phyloP scores from a whole-genome alignment of 2,888 invertebrate genomes.

The Adela reaumurella region DNA sequence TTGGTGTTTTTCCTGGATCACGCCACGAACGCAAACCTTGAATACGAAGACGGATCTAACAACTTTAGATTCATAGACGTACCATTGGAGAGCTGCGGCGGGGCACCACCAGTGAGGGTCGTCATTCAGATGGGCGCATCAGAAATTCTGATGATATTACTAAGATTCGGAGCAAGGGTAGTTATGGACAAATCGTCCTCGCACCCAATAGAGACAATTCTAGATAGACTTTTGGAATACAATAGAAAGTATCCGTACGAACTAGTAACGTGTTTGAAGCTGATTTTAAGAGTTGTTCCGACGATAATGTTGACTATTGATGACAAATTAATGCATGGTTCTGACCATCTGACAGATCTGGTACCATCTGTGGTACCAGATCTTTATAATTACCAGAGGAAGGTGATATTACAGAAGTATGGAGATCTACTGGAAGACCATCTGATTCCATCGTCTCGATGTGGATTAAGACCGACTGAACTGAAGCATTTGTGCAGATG shows the following conservation, averaged over 20 bases:
- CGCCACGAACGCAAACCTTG: conserved; percentile 63
- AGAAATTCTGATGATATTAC: conserved; percentile 69
- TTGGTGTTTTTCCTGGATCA: conserved; percentile 75
- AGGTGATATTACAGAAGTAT: conserved; percentile 36
- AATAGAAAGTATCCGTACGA: conserved; percentile 65
- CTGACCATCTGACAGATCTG: no score
- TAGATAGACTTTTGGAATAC: conserved; percentile 63
- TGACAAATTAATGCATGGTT: conserved; percentile 25
- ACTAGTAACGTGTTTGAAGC: conserved; percentile 64
- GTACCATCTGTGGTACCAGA: no score
- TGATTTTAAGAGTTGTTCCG: conserved; percentile 64
- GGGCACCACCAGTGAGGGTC: conserved; percentile 67
- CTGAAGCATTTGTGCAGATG: conserved; percentile 75
- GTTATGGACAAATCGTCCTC: conserved; percentile 55
- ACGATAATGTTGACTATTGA: conserved; percentile 49
- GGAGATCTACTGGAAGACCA: conserved; percentile 53
- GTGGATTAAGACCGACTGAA: conserved; percentile 62
- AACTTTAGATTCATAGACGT: conserved; percentile 68
- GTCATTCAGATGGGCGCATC: conserved; percentile 71
- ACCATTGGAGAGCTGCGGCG: conserved; percentile 78
- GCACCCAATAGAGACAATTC: conserved; percentile 60
- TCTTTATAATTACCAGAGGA: conserved; percentile 45
- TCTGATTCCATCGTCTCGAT: conserved; percentile 57
- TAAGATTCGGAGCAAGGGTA: conserved; percentile 67
- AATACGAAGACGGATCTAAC: conserved; percentile 41